Percentiles rank a stretch among this genome's conserved stretches.
These are phyloP conservation scores for Chionoecetes opilio DNA, from an alignment of 1,140 invertebrate genomes.

Conservation along the genomic window DNA sequence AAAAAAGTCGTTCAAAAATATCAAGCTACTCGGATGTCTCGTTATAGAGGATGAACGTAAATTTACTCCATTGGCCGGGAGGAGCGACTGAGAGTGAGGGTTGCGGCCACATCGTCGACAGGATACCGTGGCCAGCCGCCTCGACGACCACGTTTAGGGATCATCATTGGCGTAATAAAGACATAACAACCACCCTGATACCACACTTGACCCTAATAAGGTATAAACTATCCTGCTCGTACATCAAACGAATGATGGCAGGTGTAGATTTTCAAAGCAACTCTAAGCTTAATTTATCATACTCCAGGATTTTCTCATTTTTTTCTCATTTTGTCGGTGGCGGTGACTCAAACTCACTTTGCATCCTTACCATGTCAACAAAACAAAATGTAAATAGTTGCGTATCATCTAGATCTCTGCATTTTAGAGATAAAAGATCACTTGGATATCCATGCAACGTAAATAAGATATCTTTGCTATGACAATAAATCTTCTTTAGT, in stretches of 20 bases:
- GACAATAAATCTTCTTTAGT: no score
- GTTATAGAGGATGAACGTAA: constrained; percentile 24
- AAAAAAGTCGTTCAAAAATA: background rate
- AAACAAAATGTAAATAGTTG: no score
- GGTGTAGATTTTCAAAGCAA: background rate
- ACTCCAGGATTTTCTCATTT: background rate
- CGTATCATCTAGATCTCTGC: no score
- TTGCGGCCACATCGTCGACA: background rate
- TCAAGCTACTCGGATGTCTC: background rate
- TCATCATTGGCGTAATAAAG: constrained; percentile 10
- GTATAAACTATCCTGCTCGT: background rate
- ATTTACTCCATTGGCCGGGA: constrained; percentile 44
- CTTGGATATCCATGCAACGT: no score
- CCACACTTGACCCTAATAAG: background rate
- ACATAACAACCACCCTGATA: background rate
- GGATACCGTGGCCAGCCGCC: background rate
- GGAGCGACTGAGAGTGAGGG: background rate
- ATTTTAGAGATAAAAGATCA: no score
- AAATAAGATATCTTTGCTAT: no score
- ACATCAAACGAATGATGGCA: background rate
- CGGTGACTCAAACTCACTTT: no score
- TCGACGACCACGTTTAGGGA: background rate
- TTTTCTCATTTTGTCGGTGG: background rate
- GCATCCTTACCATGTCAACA: no score
- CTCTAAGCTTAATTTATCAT: background rate